A percentile compares a stretch with the other conserved stretches of the same genome.
Conservation (phyloP, 2,113 vertebrate genomes). For the Nesoenas mayeri region DNA sequence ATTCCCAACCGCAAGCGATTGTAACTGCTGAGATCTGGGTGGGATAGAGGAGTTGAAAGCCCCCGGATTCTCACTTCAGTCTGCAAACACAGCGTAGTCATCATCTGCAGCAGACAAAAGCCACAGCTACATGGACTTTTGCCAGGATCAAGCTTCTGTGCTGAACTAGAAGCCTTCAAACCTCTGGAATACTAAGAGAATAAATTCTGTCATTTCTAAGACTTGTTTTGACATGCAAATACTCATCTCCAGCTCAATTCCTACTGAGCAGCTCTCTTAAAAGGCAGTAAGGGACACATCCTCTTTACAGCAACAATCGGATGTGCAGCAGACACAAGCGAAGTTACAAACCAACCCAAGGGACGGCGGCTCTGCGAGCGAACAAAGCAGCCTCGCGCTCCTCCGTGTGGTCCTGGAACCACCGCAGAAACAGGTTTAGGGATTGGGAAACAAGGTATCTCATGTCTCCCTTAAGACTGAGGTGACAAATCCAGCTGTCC, state of each 20-base stretch:
- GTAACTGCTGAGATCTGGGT: neutral
- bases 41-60: neutral
- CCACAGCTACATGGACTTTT: neutral
- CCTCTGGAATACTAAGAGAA: neutral
- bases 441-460: neutral
- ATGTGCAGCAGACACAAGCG: fast-evolving
- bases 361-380: neutral
- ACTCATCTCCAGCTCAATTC: neutral
- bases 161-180: neutral
- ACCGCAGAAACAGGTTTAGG: neutral
- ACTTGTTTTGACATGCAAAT: neutral
- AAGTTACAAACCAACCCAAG: neutral
- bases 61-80: neutral
- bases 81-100: neutral
- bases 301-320: neutral
- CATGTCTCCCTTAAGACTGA: fast-evolving
- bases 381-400: neutral
- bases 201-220: neutral
- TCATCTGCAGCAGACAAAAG: neutral
- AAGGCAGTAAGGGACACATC: neutral
- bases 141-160: neutral
- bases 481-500: fast-evolving
- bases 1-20: neutral
- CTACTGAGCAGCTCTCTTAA: neutral
- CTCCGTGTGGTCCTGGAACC: neutral